Percentiles rank a stretch among this genome's conserved stretches.
Conservation (phyloP, 2,888 invertebrate genomes). For the Dynastes tityus region DNA sequence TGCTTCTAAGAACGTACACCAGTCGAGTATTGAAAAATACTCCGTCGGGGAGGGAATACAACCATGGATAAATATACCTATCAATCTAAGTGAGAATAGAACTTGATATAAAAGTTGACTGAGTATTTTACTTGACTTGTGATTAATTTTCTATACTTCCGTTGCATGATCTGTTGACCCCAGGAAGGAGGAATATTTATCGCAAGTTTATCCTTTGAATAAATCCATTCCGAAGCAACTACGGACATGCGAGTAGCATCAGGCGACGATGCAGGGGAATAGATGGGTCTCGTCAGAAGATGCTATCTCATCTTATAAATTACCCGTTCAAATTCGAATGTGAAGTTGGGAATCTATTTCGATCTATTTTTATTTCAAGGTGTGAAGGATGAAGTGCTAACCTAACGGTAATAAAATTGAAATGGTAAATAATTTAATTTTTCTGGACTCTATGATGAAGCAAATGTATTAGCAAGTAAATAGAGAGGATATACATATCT, state of each 20-base stretch:
- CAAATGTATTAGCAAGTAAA: too few relatives aligned
- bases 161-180: conserved; percentile 41
- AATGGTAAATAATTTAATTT: too few relatives aligned
- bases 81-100: conserved; percentile 7
- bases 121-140: conserved; percentile 21
- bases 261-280: background rate
- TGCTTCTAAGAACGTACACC: too few relatives aligned
- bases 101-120: conserved; percentile 27
- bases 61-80: background rate
- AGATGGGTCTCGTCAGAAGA: conserved; percentile 31
- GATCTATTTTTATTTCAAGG: background rate
- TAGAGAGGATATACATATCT: too few relatives aligned
- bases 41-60: background rate
- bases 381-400: too few relatives aligned
- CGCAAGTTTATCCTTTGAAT: conserved; percentile 38
- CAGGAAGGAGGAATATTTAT: conserved; percentile 42
- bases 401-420: too few relatives aligned
- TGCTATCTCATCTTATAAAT: conserved; percentile 41
- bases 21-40: too few relatives aligned
- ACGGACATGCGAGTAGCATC: conserved; percentile 14
- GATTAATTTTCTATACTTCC: conserved; percentile 31
- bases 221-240: conserved; percentile 32
- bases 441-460: too few relatives aligned
- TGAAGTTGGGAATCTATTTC: background rate
- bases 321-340: conserved; percentile 22